phyloP scores from a whole-genome alignment of 1,140 invertebrate genomes.

The Aphaenogaster ashmeadi region DNA sequence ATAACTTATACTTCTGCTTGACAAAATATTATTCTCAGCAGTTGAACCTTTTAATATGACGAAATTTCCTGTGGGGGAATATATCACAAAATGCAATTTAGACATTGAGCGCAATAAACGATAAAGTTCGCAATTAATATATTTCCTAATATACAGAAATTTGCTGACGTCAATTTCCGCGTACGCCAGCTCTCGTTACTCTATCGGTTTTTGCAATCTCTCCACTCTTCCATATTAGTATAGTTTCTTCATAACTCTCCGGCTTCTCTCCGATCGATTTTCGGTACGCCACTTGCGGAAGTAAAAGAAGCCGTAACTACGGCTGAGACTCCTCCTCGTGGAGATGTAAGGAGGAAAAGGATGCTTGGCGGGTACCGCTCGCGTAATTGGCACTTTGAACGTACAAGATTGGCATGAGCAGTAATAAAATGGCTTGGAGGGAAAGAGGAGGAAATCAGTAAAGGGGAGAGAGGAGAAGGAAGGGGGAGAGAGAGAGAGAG shows the following conservation, averaged over 20 bases:
- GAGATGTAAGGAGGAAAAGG: constrained; percentile 39
- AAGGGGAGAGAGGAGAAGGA: neutral
- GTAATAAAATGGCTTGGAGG: constrained; percentile 69
- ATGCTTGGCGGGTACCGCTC: constrained; percentile 51
- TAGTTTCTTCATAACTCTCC: constrained; percentile 47
- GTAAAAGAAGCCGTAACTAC: constrained; percentile 58
- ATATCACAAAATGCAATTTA: neutral
- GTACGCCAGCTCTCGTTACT: neutral
- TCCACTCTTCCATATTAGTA: constrained; percentile 47
- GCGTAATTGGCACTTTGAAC: constrained; percentile 76
- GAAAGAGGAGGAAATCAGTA: neutral
- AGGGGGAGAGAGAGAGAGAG: neutral
- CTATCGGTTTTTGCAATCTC: constrained; percentile 35
- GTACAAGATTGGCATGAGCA: constrained; percentile 61
- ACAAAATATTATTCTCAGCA: neutral
- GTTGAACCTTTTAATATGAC: neutral
- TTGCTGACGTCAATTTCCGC: constrained; percentile 2
- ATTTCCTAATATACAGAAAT: constrained; percentile 22
- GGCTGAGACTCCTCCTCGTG: constrained; percentile 19
- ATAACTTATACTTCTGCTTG: neutral
- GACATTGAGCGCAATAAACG: neutral
- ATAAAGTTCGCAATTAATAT: constrained; percentile 19
- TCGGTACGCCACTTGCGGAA: constrained; percentile 40
- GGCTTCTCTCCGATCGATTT: constrained; percentile 42
- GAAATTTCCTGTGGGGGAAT: neutral